These are phyloP conservation scores for Hippocampus comes DNA, from an alignment of 2,113 vertebrate species.

Conservation along the genomic window DNA sequence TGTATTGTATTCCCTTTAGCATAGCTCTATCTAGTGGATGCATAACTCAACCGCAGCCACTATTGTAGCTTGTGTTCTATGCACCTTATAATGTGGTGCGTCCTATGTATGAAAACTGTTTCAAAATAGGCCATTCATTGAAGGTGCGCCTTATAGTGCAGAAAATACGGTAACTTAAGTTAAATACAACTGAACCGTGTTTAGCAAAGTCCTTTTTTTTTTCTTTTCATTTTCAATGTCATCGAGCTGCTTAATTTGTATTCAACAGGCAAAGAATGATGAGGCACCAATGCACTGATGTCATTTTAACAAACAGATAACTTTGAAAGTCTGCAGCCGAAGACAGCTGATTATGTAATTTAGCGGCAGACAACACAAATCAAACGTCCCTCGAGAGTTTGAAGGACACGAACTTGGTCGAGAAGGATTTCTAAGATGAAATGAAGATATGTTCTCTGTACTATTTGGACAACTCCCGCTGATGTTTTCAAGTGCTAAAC, in stretches of 20 bases:
- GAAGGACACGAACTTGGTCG: constrained; percentile 40
- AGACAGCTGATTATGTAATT: constrained; percentile 18
- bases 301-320: constrained; percentile 5
- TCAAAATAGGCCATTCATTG: too few species aligned
- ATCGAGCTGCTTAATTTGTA: constrained; percentile 12
- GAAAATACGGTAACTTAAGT: too few species aligned
- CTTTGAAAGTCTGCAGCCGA: constrained; percentile 13
- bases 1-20: too few species aligned
- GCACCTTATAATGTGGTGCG: too few species aligned
- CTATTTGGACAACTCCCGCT: constrained; percentile 42
- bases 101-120: too few species aligned
- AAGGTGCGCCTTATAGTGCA: too few species aligned
- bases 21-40: too few species aligned
- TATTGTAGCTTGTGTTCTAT: too few species aligned
- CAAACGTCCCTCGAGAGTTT: constrained; percentile 28
- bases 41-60: too few species aligned
- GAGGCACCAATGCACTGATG: constrained; percentile 8
- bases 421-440: constrained; percentile 55
- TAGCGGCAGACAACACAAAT: neutral
- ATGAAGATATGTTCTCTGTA: constrained; percentile 55
- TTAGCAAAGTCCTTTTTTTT: too few species aligned
- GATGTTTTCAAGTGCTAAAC: constrained; percentile 52
- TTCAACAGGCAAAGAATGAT: constrained; percentile 12
- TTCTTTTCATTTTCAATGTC: neutral
- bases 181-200: too few species aligned